Base-by-base conservation (phyloP, 2,797 vertebrate species). In the Myotis daubentonii region DNA sequence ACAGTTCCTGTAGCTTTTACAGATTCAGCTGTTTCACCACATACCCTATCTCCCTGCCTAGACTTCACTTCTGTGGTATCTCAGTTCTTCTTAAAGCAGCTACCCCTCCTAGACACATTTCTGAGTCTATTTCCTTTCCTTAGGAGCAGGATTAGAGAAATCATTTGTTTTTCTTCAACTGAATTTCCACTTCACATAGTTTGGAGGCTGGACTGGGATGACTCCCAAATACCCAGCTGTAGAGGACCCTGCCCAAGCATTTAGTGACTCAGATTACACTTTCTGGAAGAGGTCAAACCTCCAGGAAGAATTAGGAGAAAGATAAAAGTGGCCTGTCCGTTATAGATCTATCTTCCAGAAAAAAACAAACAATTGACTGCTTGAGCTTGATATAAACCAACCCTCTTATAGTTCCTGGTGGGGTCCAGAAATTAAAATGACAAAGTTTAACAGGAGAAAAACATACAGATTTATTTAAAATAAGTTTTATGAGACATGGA, bases 231-330 rank as follows among this genome's bases (percentile, higher is more conserved):
- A 15, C 9, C 49, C 23, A 38, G 68, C 25, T 17, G 2, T 38
- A 28, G 20, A 41, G 23, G 28, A 72, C 55, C 5, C 33, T 88
- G 9, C 12, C 19, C 9, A 13, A 53, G 38, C 33, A 47, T 41
- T 62, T 36, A 49, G 17, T 44, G 66, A 71, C 80, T 65, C n/a
- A n/a, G 51, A 65, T 30, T 19, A 57, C n/a, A 62, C 55, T 89
- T 93, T 82, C 47, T 88, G 74, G 57, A 90, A 92, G 74, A 65
- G n/a, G 11, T 57, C 36, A 87, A 28, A n/a, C 33, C 44, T 78
- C 23, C 30, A 49, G 44, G 36, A 89, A 87, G 60, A 79, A 72
- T 44, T 70, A 57, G 28, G 23, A 68, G 66, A 85, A 36, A 87
- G 86, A 55, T 65, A n/a, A 95, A 89, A 28, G 57, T 47, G 53